phyloP scores from a whole-genome alignment of 2,888 invertebrate species.

The Trichopria drosophilae region DNA sequence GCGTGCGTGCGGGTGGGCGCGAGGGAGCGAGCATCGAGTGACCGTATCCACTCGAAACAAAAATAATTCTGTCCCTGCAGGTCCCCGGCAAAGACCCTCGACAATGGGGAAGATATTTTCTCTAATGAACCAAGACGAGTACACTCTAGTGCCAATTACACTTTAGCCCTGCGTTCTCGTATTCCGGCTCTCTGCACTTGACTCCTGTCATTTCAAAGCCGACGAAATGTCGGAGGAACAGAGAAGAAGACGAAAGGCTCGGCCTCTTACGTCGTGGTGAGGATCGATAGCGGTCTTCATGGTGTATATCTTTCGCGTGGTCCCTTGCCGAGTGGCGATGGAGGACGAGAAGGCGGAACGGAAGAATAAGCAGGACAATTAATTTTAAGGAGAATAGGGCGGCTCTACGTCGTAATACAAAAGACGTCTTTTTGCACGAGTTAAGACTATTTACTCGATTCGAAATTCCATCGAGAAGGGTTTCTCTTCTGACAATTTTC shows the following conservation, averaged over 20 bases:
- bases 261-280: conserved; percentile 19
- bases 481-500: no score
- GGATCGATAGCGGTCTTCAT: conserved; percentile 48
- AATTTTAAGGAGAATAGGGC: conserved; percentile 43
- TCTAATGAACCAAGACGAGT: conserved; percentile 59
- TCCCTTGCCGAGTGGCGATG: conserved; percentile 32
- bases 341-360: conserved; percentile 39
- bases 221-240: conserved; percentile 43
- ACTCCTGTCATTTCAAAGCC: conserved; percentile 55
- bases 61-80: conserved; percentile 54
- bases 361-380: conserved; percentile 54
- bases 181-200: conserved; percentile 50
- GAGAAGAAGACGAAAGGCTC: conserved; percentile 24
- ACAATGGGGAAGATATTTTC: conserved; percentile 58
- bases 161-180: conserved; percentile 52
- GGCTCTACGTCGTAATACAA: no score
- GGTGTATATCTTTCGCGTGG: conserved; percentile 26
- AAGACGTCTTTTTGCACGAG: no score
- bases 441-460: no score
- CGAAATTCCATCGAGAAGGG: no score
- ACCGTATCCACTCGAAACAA: conserved; percentile 58
- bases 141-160: conserved; percentile 58
- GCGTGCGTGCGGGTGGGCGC: conserved; percentile 25
- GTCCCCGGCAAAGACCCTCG: conserved; percentile 39
- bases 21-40: conserved; percentile 50